Base-by-base conservation (phyloP, 2,113 vertebrate genomes). In the Blennius ocellaris region DNA sequence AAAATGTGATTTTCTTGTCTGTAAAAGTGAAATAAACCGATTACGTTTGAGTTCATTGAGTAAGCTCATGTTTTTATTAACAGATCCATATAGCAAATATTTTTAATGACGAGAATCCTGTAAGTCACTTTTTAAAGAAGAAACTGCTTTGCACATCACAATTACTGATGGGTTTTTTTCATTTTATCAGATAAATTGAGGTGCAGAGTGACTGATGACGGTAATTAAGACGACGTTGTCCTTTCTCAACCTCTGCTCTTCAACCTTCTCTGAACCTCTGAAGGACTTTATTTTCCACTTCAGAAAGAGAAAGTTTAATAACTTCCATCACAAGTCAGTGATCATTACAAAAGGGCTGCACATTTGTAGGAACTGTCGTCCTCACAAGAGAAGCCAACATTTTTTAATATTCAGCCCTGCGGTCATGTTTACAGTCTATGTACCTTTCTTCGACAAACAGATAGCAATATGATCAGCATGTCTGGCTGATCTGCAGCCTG, bases 181-280 rank as follows among this genome's bases (percentile, higher is more conserved):
- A 87, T 90, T 90, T 71, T 51, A 52, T 89, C 86, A 83, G 86
- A 87, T 89, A 79, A 68, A 73, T 87, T 77, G 78, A 55, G 64
- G 45, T 61, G 44, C 56, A 38, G 72, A 67, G 57, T 92, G 92
- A 93, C 53, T 84, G 85, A 93, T 94, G 88, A 81, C 1, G n/a
- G 87, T 91, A 92, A 93, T 94, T 93, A 93, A 78, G 40, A 73
- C 41, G 15, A 80, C 74, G 84, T 71, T 78, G 86, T 89, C 89
- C 84, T 86, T 84, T 80, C 71, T 72, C 75, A 70, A 77, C 85
- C 88, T 86, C 76, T 75, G 85, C 84, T 82, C 84, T 83, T 80
- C 78, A 86, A 88, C 83, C 86, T 89, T 92, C 91, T 80, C 40
- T 5, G 15, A 60, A 83, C 84, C 83, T 84, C 77, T 70, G 21